Evolutionary conservation across 1,140 invertebrate genomes (phyloP), one percentile per base, ranked within the genome.

Genomic region (Trinorchestia longiramus): DNA sequence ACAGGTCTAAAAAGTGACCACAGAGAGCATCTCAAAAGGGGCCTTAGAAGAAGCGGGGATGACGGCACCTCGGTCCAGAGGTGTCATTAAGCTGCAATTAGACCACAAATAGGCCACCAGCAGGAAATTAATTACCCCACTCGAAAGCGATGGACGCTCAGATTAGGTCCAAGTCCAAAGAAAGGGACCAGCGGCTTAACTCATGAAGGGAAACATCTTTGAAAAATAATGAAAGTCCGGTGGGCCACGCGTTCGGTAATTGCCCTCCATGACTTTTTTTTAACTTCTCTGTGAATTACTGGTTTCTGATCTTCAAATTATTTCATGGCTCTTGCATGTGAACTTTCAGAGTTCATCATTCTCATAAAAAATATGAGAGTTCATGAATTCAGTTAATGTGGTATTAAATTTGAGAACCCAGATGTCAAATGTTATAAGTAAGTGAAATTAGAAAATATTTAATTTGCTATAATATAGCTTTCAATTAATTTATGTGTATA

Each of bases 31-130:
- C 43, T 45, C 43, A 45, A 43, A 40, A 94, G 92, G 44, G 92
- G 92, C 43, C 44, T 47, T 47, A 94, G 92, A 45, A 94, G 92
- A 94, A 94, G 92, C 44, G 43, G 92, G 40, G 92, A 94, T 47
- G 43, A n/a, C 92, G 92, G 92, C 92, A 40, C 43, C 36, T 94
- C 43, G 19, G 92, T n/a, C 92, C 92, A 94, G 44, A 44, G 92
- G 92, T 94, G 92, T 94, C 92, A 94, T 94, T 94, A 94, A 43
- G 92, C 36, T n/a, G 92, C 92, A 94, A 94, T 94, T 94, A 94
- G 92, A 94, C 92, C 92, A 94, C 92, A 94, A 94, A 94, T 94
- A 94, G 92, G 92, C 92, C 92, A 94, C 92, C 92, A 94, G 92
- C 92, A 94, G 92, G 92, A 94, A 94, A 94, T 94, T 94, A 94